Base-by-base conservation (phyloP, 2,797 vertebrate species). In the Melanotaenia maccullochi region DNA sequence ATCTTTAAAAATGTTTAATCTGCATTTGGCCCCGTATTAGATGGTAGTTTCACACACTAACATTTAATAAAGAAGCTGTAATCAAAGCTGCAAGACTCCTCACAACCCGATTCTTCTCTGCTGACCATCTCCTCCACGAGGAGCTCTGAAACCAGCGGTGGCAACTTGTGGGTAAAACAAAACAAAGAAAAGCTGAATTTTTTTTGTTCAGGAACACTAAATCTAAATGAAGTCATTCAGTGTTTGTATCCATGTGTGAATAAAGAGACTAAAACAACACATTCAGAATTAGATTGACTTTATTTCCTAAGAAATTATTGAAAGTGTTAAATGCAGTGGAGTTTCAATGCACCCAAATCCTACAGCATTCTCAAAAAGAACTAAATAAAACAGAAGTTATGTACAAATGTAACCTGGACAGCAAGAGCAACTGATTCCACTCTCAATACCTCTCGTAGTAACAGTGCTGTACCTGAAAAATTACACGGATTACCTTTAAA, bases 301-400 rank as follows among this genome's bases (percentile, higher is more conserved):
- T 93, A 94, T 94, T 94, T 90, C 76, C 81, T 92, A 92, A 79
- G 76, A 93, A 93, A 93, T 67, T 82, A 86, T 62, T 88, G 64
- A 83, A 90, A 87, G 68, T 76, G 82, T 90, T 90, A 65, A 84
- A 89, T 86, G 70, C 58, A 76, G 70, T 67, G 62, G 73, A 73
- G 64, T 76, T 69, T 74, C 65, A 71, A 85, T 77, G 74, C 64
- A 87, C 84, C 78, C 59, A 76, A 77, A 88, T 81, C 60, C 35
- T 65, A 60, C 82, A 79, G 68, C 79, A 83, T 78, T 82, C 75
- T 66, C 36, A 16, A 68, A 84, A 40, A 60, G 18, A 51, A 70
- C 4, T 9, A 22, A 33, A 60, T 33, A 32, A 58, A 75, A 51
- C 7, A 73, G 60, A 76, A 71, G 64, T 72, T 80, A 60, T 78